Percentiles rank a stretch among this genome's conserved stretches.
Conservation (phyloP, 2,797 vertebrate genomes). For the Echeneis naucrates region DNA sequence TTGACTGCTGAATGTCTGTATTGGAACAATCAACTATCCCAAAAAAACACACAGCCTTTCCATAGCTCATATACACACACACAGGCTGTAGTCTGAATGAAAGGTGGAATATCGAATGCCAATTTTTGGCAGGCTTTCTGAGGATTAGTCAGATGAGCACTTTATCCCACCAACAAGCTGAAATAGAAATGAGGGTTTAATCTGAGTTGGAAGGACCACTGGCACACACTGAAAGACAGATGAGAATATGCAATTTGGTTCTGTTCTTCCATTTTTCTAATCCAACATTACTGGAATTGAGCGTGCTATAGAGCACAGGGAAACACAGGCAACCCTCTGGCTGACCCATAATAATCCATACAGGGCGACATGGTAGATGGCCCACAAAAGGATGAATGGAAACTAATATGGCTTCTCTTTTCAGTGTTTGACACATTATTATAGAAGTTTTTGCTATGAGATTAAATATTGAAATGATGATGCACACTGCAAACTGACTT, state of each 20-base stretch:
- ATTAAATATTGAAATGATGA: conserved; percentile 53
- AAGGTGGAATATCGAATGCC: conserved; percentile 67
- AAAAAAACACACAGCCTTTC: conserved; percentile 21
- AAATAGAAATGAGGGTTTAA: conserved; percentile 77
- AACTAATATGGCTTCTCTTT: conserved; percentile 27
- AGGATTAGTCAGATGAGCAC: conserved; percentile 77
- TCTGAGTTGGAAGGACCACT: conserved; percentile 53
- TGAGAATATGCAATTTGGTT: conserved; percentile 47
- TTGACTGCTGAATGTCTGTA: not conserved
- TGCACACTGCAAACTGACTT: conserved; percentile 18
- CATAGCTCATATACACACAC: conserved; percentile 17
- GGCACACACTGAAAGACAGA: conserved; percentile 31
- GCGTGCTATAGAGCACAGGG: not conserved
- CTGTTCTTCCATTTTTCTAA: conserved; percentile 54
- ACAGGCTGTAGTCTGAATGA: conserved; percentile 50
- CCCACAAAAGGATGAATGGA: conserved; percentile 30
- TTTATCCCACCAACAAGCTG: conserved; percentile 67
- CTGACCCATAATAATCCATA: conserved; percentile 38
- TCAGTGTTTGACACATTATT: conserved; percentile 11
- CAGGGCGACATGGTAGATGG: conserved; percentile 21
- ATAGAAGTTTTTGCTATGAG: too few species aligned
- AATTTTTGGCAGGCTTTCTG: conserved; percentile 73
- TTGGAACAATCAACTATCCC: not conserved
- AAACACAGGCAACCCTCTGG: conserved; percentile 21
- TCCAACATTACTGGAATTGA: conserved; percentile 14